Conservation (phyloP, 2,797 vertebrate genomes). For the Phyllotis vaccarum region DNA sequence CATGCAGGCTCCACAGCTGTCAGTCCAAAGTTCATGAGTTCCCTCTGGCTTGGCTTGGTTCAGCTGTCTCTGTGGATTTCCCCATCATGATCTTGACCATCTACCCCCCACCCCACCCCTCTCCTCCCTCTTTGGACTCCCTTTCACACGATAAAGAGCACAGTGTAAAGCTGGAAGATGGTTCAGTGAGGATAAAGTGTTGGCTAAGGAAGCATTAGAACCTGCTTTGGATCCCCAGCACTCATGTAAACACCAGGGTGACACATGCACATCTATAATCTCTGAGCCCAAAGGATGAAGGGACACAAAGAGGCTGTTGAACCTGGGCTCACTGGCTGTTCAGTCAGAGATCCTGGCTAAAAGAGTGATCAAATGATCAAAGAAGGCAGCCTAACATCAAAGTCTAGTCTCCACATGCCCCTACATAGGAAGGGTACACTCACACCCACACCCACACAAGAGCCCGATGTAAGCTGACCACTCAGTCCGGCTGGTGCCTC, state of each 20-base stretch:
- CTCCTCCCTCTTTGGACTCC: too few species aligned
- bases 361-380: neutral
- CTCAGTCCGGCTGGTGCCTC: too few species aligned
- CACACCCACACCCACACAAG: neutral
- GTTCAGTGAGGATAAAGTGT: neutral
- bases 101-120: too few species aligned
- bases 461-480: neutral
- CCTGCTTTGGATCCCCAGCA: neutral
- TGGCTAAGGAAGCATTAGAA: neutral
- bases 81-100: too few species aligned
- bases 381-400: too few species aligned
- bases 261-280: neutral
- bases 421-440: neutral
- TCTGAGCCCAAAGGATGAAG: neutral
- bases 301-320: neutral
- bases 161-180: neutral
- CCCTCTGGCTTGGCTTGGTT: too few species aligned
- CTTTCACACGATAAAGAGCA: fast-evolving
- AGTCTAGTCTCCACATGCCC: neutral
- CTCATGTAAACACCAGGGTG: neutral
- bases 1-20: too few species aligned
- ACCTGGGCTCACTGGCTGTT: neutral
- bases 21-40: too few species aligned
- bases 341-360: neutral
- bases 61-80: too few species aligned